Conservation (phyloP, 2,113 vertebrate species). For the Montifringilla adamsi region DNA sequence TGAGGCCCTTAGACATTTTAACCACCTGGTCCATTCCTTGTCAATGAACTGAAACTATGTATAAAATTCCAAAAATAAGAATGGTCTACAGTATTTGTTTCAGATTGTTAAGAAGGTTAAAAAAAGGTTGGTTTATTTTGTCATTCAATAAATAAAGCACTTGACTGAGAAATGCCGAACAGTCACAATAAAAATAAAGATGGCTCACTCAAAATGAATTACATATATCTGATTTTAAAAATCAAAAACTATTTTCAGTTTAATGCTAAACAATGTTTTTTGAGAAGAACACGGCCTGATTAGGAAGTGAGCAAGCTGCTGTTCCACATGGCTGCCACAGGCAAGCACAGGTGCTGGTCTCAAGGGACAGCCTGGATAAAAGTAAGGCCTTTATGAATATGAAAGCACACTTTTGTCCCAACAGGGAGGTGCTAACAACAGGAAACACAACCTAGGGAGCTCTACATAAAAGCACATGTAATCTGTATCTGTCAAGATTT, state of each 20-base stretch:
- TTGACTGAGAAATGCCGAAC: constrained; percentile 16
- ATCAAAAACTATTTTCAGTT: constrained; percentile 11
- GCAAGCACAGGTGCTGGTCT: constrained; percentile 64
- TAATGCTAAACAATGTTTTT: constrained; percentile 24
- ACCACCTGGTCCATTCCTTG: neutral
- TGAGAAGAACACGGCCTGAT: constrained; percentile 75
- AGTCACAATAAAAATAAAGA: constrained; percentile 40
- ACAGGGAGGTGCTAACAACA: constrained; percentile 53
- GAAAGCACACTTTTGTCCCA: constrained; percentile 44
- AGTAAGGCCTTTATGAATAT: constrained; percentile 55
- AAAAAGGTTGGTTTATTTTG: constrained; percentile 13
- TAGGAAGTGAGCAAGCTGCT: constrained; percentile 69
- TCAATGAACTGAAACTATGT: constrained; percentile 10
- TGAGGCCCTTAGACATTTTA: constrained; percentile 33
- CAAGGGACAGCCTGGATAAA: constrained; percentile 51
- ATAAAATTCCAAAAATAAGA: constrained; percentile 29
- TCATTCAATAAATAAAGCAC: constrained; percentile 32
- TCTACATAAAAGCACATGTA: constrained; percentile 45
- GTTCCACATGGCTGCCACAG: constrained; percentile 64
- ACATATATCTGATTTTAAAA: constrained; percentile 63
- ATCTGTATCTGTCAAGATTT: constrained; percentile 53
- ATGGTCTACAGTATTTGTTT: constrained; percentile 12
- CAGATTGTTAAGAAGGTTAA: neutral
- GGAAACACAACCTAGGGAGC: constrained; percentile 65
- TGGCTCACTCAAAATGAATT: constrained; percentile 60